Evolutionary conservation across 2,888 invertebrate genomes (phyloP).

Genomic region (Caenorhabditis doughertyi): DNA sequence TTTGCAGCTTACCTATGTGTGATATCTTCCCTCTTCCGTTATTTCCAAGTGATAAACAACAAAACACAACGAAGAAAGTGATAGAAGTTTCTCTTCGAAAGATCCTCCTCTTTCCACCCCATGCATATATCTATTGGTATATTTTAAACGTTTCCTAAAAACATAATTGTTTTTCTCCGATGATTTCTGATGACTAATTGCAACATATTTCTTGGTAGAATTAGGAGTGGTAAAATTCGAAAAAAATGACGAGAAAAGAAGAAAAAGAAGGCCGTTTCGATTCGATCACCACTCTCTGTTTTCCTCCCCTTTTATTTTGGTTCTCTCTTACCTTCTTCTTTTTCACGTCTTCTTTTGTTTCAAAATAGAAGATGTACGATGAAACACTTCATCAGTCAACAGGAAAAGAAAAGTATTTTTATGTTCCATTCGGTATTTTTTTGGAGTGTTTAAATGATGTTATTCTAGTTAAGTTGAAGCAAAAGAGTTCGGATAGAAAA

Average conservation of each 20-base stretch:
- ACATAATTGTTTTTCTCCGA: conserved; percentile 1
- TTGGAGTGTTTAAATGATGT: conserved; percentile 2
- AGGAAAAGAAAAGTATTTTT: conserved; percentile 19
- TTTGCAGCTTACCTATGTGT: not conserved
- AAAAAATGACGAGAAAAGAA: conserved; percentile 13
- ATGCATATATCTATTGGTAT: not conserved
- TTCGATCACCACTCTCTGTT: conserved; percentile 12
- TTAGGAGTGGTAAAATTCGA: conserved; percentile 1
- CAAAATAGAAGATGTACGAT: not conserved
- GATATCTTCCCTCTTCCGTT: too few species aligned
- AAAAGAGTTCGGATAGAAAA: not conserved
- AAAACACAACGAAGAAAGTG: conserved; percentile 38
- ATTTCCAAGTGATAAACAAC: conserved; percentile 28
- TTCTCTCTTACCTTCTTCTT: not conserved
- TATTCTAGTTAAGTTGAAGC: not conserved
- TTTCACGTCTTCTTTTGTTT: conserved; percentile 13
- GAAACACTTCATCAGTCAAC: conserved; percentile 18
- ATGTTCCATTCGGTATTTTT: conserved; percentile 3
- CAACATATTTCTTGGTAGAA: conserved; percentile 38
- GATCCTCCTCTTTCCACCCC: not conserved
- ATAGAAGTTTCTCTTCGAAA: conserved; percentile 9
- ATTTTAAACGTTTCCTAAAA: too few species aligned
- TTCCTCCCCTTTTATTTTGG: not conserved
- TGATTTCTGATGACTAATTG: conserved; percentile 44
- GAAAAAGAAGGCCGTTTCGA: conserved; percentile 21